These are phyloP conservation scores for Stomatorhinus ivindoensis DNA, from an alignment of 2,113 vertebrate genomes.

Conservation along the genomic window DNA sequence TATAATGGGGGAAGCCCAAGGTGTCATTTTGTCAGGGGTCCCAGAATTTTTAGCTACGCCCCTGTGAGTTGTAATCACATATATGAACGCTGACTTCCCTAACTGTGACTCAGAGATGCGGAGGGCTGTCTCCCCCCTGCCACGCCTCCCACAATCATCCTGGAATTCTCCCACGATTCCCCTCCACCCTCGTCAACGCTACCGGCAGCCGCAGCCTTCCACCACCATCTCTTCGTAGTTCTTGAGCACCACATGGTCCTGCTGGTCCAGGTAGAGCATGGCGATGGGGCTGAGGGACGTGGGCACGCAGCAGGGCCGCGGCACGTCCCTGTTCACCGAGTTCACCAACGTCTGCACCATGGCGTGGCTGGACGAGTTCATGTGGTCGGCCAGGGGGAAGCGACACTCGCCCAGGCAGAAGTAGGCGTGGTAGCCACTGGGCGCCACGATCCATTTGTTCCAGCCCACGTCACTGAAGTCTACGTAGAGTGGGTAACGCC, in stretches of 20 bases:
- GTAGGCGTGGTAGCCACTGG: slow-evolving; percentile 70
- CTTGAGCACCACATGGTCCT: slow-evolving; percentile 70
- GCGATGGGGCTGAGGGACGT: slow-evolving; percentile 70
- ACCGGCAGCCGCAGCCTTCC: slow-evolving; percentile 72
- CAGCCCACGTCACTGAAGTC: slow-evolving; percentile 72
- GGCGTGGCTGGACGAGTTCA: slow-evolving; percentile 75
- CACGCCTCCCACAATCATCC: neutral
- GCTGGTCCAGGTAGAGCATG: slow-evolving; percentile 67
- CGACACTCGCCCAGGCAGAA: slow-evolving; percentile 73
- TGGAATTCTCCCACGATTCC: neutral
- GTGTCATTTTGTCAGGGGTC: neutral
- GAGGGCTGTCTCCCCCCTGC: neutral
- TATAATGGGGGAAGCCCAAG: neutral
- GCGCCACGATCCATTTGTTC: slow-evolving; percentile 75
- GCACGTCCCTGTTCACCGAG: slow-evolving; percentile 67
- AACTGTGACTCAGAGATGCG: neutral
- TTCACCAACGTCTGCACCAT: slow-evolving; percentile 75
- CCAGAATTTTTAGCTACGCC: neutral
- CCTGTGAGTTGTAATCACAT: neutral
- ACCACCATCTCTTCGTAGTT: slow-evolving; percentile 78
- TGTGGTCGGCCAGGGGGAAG: slow-evolving; percentile 71
- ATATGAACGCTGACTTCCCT: neutral
- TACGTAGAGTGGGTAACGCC: slow-evolving; percentile 67
- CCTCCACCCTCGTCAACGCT: slow-evolving; percentile 26
- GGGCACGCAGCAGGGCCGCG: slow-evolving; percentile 67